Base-by-base conservation (phyloP, 2,113 vertebrate species). In the Pleuronectes platessa region DNA sequence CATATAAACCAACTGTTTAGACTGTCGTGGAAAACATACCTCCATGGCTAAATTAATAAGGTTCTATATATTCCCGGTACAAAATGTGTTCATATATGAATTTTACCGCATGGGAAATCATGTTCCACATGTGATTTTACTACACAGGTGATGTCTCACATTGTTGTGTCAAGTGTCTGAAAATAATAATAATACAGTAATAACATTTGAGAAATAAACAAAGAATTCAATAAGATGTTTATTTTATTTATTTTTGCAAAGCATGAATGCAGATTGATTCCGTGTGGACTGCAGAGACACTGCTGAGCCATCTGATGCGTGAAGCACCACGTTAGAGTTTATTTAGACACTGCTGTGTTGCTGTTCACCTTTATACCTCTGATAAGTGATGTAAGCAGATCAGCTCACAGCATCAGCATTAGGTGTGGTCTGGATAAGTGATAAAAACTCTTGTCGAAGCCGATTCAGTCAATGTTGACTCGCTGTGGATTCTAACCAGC, bases 341-440 rank as follows among this genome's bases (percentile, higher is more conserved):
- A 20, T 55, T 59, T n/a, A n/a, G 40, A 20, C 15, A 7, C 24
- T 10, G 47, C 13, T n/a, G 5, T 26, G 47, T 65, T 20, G 2
- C 9, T 17, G 12, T 62, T 81, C 72, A 84, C 74, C 78, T 81
- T 79, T 86, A 84, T 26, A 62, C 75, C 71, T 66, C 23, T 27
- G 42, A 3, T 13, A 17, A 9, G 23, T 26, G 23, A 18, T 1
- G 2, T 77, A 0, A 74, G 67, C 71, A 64, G 10, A 51, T 77
- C 11, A 37, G 45, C 23, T 54, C 49, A n/a, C 31, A 11, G 1
- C 74, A 55, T 26, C 51, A 61, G 31, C 53, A 54, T 7, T 63
- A 74, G 76, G 79, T 5, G 67, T 49, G 73, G 70, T 51, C 47
- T 53, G 56, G 23, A 61, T 60, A 0, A 26, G 11, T 40, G 68